Conservation (phyloP, 2,797 vertebrate genomes). For the Gephyroberyx darwinii region DNA sequence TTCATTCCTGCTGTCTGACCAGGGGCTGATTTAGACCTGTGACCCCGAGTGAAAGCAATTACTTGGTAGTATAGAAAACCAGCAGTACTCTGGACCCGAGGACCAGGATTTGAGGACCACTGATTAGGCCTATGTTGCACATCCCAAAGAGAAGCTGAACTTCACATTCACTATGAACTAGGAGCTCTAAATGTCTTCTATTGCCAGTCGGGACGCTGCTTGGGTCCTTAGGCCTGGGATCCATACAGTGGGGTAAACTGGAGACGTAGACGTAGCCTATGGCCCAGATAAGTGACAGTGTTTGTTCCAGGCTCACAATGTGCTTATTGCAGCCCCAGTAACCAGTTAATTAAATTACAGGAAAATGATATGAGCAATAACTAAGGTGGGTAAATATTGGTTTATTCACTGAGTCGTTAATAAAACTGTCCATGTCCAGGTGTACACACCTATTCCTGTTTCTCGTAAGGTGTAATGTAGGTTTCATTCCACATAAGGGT, state of each 20-base stretch:
- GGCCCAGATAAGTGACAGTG: no score
- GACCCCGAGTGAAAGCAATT: no score
- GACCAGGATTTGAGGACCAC: no score
- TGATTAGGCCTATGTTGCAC: not conserved
- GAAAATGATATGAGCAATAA: not conserved
- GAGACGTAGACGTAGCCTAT: no score
- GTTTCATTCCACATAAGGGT: not conserved
- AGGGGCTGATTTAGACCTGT: no score
- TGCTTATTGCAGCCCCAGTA: no score
- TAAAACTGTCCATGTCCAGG: not conserved
- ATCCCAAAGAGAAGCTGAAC: not conserved
- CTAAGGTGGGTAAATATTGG: not conserved
- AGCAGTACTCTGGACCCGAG: no score
- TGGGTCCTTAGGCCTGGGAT: not conserved
- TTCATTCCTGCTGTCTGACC: no score
- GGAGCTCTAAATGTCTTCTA: slow-evolving; percentile 27
- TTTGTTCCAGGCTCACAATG: no score
- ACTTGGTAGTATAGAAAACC: no score
- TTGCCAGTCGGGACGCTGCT: no score
- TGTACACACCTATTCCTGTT: not conserved
- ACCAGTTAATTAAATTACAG: not conserved
- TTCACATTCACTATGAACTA: no score
- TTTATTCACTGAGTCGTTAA: not conserved
- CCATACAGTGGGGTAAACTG: not conserved
- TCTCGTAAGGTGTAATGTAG: not conserved